Base-by-base conservation (phyloP, 2,797 vertebrate genomes). In the Lycodopsis pacificus region DNA sequence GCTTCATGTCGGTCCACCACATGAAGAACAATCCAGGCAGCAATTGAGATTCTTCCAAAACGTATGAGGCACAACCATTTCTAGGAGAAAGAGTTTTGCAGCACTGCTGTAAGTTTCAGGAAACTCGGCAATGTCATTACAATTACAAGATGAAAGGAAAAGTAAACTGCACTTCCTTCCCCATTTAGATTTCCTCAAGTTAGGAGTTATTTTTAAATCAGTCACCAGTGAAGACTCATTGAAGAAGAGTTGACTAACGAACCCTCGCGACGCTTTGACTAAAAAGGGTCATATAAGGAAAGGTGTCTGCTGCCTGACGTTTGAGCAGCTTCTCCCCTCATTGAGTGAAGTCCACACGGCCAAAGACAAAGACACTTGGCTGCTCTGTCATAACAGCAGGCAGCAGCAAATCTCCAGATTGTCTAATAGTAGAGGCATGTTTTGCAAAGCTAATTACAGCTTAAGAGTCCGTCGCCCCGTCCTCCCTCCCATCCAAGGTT, bases 371-470 rank as follows among this genome's bases (percentile, higher is more conserved):
- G 72, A 70, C 64, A 32, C 38, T 73, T 56, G 44, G 64, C 73
- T 70, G 68, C 66, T 83, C 67, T 78, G 66, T 87, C 67, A 59
- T 30, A 80, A 69, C 79, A 82, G 72, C 76, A 49, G 53, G 69
- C 73, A 63, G 80, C 54, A 71, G 73, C 61, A 68, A 73, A 79
- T 84, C 80, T 81, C 64, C 27, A 65, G 61, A 73, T 82, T 62
- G 75, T 82, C 75, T 85, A 83, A 89, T 78, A 67, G 81, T 73
- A 0, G 6, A 70, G 75, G 59, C 77, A 67, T 81, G 79, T 73
- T 73, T 73, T 73, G 81, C 71, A 82, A 87, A 87, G 71, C 84
- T 91, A 91, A 91, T 92, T 92, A 82, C 72, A 82, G 84, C 69
- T 84, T 71, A 61, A 79, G 79, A 84, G 83, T 61, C 30, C 5